Percentiles rank a stretch among this genome's conserved stretches.
Conservation (phyloP, 2,113 vertebrate genomes). For the Ceratotherium simum region DNA sequence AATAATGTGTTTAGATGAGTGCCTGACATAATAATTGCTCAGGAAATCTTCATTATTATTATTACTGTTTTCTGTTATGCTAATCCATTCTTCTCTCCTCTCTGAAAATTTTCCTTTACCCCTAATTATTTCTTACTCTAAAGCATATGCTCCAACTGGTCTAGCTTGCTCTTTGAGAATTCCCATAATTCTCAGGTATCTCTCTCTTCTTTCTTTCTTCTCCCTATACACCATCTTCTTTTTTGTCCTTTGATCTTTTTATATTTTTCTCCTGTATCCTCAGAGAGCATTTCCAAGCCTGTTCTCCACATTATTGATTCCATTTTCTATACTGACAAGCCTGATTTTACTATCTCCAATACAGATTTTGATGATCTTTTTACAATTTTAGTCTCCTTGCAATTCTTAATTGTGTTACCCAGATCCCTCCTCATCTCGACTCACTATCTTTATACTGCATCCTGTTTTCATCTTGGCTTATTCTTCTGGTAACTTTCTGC, state of each 20-base stretch:
- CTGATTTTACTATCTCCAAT: background rate
- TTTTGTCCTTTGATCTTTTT: background rate
- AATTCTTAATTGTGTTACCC: background rate
- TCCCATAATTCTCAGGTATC: background rate
- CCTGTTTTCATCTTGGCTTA: slow-evolving; percentile 9
- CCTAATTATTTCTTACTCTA: background rate
- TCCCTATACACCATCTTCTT: background rate
- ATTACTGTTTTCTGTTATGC: background rate
- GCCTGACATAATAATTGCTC: background rate
- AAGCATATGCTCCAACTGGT: background rate
- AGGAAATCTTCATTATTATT: background rate
- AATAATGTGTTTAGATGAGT: slow-evolving; percentile 31
- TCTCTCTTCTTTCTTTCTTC: background rate
- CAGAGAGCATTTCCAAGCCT: background rate
- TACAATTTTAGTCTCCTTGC: background rate
- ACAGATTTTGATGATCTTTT: slow-evolving; percentile 6
- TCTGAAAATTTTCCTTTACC: background rate
- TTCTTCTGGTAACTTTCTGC: background rate
- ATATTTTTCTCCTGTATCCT: background rate
- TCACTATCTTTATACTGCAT: background rate
- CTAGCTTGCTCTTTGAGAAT: background rate
- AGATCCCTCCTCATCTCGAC: background rate
- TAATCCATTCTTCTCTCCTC: background rate
- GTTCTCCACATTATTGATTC: background rate
- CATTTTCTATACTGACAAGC: background rate